A percentile compares a stretch with the other conserved stretches of the same genome.
Evolutionary conservation across 2,888 invertebrate genomes (phyloP).

Genomic region (Timema cristinae): DNA sequence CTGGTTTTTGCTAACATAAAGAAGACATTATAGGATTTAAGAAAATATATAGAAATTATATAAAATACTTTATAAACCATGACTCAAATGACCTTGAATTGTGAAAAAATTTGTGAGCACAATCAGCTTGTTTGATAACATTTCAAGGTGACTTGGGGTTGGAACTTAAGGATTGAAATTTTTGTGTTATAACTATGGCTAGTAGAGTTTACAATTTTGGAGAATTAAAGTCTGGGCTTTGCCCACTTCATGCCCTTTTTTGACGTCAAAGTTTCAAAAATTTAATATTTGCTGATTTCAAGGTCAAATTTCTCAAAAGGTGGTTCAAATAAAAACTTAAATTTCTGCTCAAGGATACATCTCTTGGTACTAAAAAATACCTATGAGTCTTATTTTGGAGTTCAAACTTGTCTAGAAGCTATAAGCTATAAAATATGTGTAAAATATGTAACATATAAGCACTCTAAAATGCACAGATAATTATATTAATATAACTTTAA

Average conservation of each 20-base stretch:
- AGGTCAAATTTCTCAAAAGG: slow-evolving; percentile 6
- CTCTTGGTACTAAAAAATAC: background rate
- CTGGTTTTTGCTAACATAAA: too few relatives aligned
- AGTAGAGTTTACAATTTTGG: background rate
- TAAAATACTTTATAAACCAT: background rate
- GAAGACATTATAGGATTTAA: too few relatives aligned
- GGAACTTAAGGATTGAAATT: background rate
- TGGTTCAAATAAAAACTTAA: background rate
- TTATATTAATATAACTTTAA: too few relatives aligned
- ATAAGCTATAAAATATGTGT: slow-evolving; percentile 24
- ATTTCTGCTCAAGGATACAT: background rate
- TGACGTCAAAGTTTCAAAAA: too few relatives aligned
- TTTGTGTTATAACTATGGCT: background rate
- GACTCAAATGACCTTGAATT: background rate
- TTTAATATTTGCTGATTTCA: background rate
- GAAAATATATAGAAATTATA: too few relatives aligned
- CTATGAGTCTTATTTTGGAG: slow-evolving; percentile 39
- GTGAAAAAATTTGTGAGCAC: background rate
- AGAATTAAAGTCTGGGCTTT: background rate
- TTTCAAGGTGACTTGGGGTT: slow-evolving; percentile 3
- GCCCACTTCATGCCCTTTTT: too few relatives aligned
- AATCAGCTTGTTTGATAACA: background rate
- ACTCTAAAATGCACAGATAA: too few relatives aligned
- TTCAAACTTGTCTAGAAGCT: slow-evolving; percentile 50
- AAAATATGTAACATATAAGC: background rate